Percentiles rank a stretch among this genome's conserved stretches.
phyloP scores from a whole-genome alignment of 1,140 invertebrate genomes.

The Halesus radiatus region DNA sequence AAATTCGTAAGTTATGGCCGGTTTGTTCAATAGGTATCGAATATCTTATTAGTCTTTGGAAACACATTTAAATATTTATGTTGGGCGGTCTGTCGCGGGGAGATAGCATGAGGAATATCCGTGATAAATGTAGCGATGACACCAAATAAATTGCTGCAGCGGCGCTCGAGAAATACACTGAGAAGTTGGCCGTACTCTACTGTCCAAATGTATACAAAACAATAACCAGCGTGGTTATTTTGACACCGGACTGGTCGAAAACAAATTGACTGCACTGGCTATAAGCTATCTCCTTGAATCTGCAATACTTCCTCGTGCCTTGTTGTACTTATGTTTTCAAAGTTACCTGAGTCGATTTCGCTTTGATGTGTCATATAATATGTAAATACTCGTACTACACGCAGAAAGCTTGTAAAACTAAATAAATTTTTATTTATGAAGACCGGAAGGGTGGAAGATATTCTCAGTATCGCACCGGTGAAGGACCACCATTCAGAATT shows the following conservation, averaged over 20 bases:
- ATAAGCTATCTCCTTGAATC: neutral
- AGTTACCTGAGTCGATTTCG: too few relatives aligned
- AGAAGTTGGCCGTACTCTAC: neutral
- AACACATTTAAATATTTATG: neutral
- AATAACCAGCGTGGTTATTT: constrained; percentile 10
- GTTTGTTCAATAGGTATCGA: neutral
- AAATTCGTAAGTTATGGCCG: too few relatives aligned
- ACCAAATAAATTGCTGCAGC: constrained; percentile 39
- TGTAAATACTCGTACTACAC: too few relatives aligned
- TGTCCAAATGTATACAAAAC: constrained; percentile 18
- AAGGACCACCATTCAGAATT: too few relatives aligned
- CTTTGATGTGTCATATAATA: too few relatives aligned
- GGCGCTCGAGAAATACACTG: neutral
- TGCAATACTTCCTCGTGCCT: constrained; percentile 12
- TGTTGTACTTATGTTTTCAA: neutral
- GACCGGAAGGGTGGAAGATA: too few relatives aligned
- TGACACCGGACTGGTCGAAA: neutral
- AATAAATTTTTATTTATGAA: too few relatives aligned
- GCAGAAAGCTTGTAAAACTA: too few relatives aligned
- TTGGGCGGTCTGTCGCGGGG: neutral
- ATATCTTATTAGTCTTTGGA: too few relatives aligned
- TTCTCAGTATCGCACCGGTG: too few relatives aligned
- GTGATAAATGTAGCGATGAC: constrained; percentile 44
- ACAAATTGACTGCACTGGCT: constrained; percentile 6
- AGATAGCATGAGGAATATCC: constrained; percentile 11